These are phyloP conservation scores for Piaya cayana DNA, from an alignment of 2,113 vertebrate genomes.

Conservation along the genomic window DNA sequence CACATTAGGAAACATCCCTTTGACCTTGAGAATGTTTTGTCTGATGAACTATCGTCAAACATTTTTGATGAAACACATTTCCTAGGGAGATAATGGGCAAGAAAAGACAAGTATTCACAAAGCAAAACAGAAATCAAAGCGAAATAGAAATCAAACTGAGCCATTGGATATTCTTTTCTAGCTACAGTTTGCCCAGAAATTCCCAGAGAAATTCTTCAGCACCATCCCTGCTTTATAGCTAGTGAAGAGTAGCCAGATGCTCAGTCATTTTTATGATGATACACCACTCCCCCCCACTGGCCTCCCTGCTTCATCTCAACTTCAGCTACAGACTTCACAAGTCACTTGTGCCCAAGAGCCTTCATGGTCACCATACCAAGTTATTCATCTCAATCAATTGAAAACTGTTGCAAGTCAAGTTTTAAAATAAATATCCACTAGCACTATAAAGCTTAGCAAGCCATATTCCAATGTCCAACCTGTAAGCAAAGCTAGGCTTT, in stretches of 20 bases:
- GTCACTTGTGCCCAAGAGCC: not conserved
- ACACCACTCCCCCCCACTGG: not conserved
- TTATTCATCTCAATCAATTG: not conserved
- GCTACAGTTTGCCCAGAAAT: not conserved
- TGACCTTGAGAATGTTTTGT: not conserved
- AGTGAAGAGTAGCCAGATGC: not conserved
- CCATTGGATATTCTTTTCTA: not conserved
- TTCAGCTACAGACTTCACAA: not conserved
- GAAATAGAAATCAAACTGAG: not conserved
- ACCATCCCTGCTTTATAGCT: not conserved
- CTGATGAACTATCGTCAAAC: not conserved
- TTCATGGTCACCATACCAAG: not conserved
- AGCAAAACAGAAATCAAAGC: not conserved
- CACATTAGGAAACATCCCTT: not conserved
- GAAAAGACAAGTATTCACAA: not conserved
- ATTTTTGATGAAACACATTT: not conserved
- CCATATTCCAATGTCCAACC: not conserved
- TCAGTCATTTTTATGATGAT: not conserved
- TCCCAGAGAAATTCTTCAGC: not conserved
- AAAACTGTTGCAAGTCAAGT: not conserved
- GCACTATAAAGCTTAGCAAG: not conserved
- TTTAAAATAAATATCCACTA: not conserved
- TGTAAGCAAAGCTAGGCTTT: not conserved
- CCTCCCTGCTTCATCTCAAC: not conserved
- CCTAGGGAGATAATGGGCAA: not conserved